Evolutionary conservation across 92 coral and sea anemone species (phyloP).

Genomic region (Phenganax stokvisi): DNA sequence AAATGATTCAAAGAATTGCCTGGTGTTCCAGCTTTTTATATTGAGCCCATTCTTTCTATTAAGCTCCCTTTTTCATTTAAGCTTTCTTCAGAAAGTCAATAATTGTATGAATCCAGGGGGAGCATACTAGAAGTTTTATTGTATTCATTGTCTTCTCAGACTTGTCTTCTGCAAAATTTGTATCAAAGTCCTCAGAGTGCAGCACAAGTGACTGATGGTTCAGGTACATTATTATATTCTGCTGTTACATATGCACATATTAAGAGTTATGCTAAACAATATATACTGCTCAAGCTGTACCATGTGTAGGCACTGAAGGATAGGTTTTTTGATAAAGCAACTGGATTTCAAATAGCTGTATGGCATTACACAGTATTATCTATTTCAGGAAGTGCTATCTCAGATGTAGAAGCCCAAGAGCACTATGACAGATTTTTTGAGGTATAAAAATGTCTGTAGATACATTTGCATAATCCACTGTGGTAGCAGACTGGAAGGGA

Average conservation of each 20-base stretch:
- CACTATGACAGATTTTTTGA: conserved; percentile 95
- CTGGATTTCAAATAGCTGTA: background rate
- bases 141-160: conserved; percentile 46
- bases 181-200: conserved; percentile 99
- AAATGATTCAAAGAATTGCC: no score
- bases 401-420: conserved; percentile 98
- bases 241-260: background rate
- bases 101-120: background rate
- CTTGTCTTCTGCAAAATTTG: conserved; percentile 85
- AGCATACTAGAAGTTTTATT: background rate
- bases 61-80: background rate
- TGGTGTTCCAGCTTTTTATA: no score
- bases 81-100: background rate
- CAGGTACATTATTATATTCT: conserved; percentile 56
- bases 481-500: no score
- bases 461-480: background rate
- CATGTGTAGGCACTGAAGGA: no score
- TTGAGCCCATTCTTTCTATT: no score
- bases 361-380: background rate
- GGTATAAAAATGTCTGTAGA: conserved; percentile 36
- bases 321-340: background rate
- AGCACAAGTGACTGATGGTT: conserved; percentile 98
- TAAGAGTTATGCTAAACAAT: background rate
- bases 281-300: no score
- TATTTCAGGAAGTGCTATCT: conserved; percentile 82